Conservation (phyloP, 2,113 vertebrate genomes). For the Xenopus tropicalis region UCB_Xtro_10.0 CM004447.2:84947001-84947500, state of each 20-base stretch:
- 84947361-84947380: constrained; percentile 14
- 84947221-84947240: constrained; percentile 9
- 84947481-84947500: too few relatives aligned
- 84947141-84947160: background rate
- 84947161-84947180: constrained; percentile 12
- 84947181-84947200: constrained; percentile 21
- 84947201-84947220: constrained; percentile 14
- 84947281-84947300: constrained; percentile 13
- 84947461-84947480: too few relatives aligned
- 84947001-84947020: too few relatives aligned
- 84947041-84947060: too few relatives aligned
- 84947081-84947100: too few relatives aligned
- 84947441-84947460: too few relatives aligned
- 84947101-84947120: too few relatives aligned
- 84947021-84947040: too few relatives aligned
- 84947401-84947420: too few relatives aligned
- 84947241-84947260: constrained; percentile 15
- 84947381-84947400: constrained; percentile 20
- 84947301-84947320: constrained; percentile 25
- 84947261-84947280: constrained; percentile 21
- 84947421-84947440: too few relatives aligned
- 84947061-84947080: too few relatives aligned
- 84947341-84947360: constrained; percentile 24
- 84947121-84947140: too few relatives aligned
- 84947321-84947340: background rate